Evolutionary conservation across 2,113 vertebrate species (phyloP).

Genomic region (Lota lota): DNA sequence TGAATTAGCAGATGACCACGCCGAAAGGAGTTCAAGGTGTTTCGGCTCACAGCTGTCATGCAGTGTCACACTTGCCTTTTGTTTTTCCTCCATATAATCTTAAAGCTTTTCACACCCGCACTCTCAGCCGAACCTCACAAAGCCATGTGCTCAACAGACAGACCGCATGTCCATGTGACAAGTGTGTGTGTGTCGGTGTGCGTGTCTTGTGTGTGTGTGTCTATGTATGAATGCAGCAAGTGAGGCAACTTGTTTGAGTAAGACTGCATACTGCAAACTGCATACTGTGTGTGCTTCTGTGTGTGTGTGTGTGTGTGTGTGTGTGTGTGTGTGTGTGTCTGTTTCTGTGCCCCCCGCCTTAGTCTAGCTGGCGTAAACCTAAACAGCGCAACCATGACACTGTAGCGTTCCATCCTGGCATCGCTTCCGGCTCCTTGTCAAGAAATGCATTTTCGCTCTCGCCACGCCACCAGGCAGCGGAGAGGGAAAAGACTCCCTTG

Average conservation of each 20-base stretch:
- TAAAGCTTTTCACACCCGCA: constrained; percentile 16
- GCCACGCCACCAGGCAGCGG: no score
- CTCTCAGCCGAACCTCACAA: constrained; percentile 16
- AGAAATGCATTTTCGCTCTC: no score
- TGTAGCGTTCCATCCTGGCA: no score
- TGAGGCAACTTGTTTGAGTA: neutral
- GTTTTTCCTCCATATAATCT: neutral
- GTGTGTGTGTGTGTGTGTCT: constrained; percentile 1
- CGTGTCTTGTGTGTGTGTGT: constrained; percentile 3
- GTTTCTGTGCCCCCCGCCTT: neutral
- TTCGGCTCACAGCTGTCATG: neutral
- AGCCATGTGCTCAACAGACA: constrained; percentile 1
- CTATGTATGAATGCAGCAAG: neutral
- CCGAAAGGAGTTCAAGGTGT: neutral
- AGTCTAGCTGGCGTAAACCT: no score
- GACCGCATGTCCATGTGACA: constrained; percentile 16
- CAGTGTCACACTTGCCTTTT: constrained; percentile 4
- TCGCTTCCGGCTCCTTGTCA: no score
- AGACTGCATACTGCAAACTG: neutral
- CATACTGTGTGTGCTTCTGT: constrained; percentile 3
- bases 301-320: constrained; percentile 1
- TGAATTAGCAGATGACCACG: no score
- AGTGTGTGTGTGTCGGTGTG: constrained; percentile 11
- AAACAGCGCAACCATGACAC: no score
- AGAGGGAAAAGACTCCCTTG: no score